phyloP scores from a whole-genome alignment of 2,113 vertebrate genomes.

The Elephas maximus region DNA sequence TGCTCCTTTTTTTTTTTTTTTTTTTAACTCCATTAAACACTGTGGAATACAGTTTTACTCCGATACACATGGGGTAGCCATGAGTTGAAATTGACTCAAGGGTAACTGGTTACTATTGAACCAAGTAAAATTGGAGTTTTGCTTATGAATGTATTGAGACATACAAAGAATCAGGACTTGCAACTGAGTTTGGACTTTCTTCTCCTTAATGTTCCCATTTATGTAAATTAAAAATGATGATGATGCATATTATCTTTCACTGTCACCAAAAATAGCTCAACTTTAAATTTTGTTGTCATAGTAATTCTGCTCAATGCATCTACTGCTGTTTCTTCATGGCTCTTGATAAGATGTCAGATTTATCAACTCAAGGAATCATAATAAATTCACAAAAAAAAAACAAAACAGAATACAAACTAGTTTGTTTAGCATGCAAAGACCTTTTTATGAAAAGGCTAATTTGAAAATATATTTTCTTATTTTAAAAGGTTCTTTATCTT shows the following conservation, averaged over 20 bases:
- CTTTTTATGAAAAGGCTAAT: not conserved
- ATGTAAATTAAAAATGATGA: not conserved
- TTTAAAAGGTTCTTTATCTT: conserved; percentile 8
- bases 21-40: not conserved
- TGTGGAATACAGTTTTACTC: not conserved
- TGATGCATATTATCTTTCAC: not conserved
- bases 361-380: not conserved
- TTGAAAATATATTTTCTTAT: not conserved
- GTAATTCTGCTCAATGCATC: not conserved
- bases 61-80: not conserved
- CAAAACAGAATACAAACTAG: not conserved
- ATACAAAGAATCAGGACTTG: not conserved
- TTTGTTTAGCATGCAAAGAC: not conserved
- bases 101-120: not conserved
- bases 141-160: not conserved
- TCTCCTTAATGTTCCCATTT: not conserved
- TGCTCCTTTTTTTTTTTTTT: not conserved
- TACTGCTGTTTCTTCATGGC: not conserved
- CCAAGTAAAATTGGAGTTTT: not conserved
- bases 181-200: not conserved
- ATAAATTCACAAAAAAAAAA: not conserved
- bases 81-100: not conserved
- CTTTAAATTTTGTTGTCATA: not conserved
- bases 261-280: conserved; percentile 11
- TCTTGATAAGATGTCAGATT: not conserved